phyloP scores from a whole-genome alignment of 2,113 vertebrate species.

The Baryphthengus martii region DNA sequence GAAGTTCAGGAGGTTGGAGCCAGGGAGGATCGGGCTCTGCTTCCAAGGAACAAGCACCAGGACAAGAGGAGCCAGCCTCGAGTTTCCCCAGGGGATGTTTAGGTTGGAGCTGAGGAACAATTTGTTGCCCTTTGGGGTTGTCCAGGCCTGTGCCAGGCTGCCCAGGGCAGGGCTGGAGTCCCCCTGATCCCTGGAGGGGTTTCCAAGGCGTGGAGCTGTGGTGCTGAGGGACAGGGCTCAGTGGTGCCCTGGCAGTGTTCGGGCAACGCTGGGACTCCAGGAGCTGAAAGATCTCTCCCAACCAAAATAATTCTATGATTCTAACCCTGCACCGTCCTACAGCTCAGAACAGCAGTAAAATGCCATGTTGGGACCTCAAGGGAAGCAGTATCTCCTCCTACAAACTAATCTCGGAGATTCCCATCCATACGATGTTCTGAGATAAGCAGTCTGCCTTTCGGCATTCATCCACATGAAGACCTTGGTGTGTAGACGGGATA shows the following conservation, averaged over 20 bases:
- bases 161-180: too few relatives aligned
- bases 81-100: not conserved
- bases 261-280: not conserved
- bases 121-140: too few relatives aligned
- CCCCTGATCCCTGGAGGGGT: not conserved
- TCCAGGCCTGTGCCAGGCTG: too few relatives aligned
- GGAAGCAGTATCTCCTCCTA: not conserved
- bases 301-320: not conserved
- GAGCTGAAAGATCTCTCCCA: not conserved
- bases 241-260: not conserved
- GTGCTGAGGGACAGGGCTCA: not conserved
- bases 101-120: too few relatives aligned
- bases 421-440: not conserved
- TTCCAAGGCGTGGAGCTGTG: not conserved
- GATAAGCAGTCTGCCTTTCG: not conserved
- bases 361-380: accelerated
- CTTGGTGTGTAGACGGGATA: not conserved
- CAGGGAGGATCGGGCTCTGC: not conserved
- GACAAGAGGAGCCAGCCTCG: not conserved
- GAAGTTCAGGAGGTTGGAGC: too few relatives aligned
- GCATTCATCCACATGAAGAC: not conserved
- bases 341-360: not conserved
- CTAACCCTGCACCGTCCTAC: not conserved
- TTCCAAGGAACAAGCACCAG: not conserved
- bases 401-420: not conserved